Evolutionary conservation across 1,140 invertebrate species (phyloP).

Genomic region (Orius insidiosus): DNA sequence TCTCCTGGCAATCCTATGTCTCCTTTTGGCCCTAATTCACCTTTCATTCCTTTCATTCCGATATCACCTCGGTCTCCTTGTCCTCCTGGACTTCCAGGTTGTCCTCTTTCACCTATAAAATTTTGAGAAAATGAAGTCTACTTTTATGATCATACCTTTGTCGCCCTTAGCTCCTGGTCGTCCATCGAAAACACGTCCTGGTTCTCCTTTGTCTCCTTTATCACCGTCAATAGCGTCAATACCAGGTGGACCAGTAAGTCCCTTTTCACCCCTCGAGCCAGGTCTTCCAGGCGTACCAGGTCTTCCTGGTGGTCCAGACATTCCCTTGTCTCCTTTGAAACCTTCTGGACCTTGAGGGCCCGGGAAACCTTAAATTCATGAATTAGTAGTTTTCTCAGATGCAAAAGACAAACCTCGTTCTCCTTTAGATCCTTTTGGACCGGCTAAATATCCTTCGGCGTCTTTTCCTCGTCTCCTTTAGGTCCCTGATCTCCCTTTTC

Average conservation of each 20-base stretch:
- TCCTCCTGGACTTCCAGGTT: not conserved
- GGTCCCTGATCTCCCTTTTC: slow-evolving; percentile 26
- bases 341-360: too few species aligned
- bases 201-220: too few species aligned
- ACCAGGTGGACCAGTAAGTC: not conserved
- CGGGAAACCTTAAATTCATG: too few species aligned
- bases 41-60: not conserved
- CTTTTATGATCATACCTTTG: too few species aligned
- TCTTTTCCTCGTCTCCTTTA: slow-evolving; percentile 33
- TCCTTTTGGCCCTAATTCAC: slow-evolving; percentile 2
- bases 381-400: too few species aligned
- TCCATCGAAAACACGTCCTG: too few species aligned
- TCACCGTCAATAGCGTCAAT: too few species aligned
- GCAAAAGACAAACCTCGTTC: too few species aligned
- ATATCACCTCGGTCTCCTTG: not conserved
- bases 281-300: slow-evolving; percentile 27
- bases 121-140: too few species aligned
- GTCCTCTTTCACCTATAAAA: too few species aligned
- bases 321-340: slow-evolving; percentile 25
- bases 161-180: too few species aligned
- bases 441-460: not conserved
- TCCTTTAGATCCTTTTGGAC: too few species aligned
- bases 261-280: slow-evolving; percentile 19
- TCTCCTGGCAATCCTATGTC: slow-evolving; percentile 1
- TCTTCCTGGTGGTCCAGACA: slow-evolving; percentile 30